Conservation (phyloP, 1,140 invertebrate species). For the Caenorhabditis brenneri region DNA sequence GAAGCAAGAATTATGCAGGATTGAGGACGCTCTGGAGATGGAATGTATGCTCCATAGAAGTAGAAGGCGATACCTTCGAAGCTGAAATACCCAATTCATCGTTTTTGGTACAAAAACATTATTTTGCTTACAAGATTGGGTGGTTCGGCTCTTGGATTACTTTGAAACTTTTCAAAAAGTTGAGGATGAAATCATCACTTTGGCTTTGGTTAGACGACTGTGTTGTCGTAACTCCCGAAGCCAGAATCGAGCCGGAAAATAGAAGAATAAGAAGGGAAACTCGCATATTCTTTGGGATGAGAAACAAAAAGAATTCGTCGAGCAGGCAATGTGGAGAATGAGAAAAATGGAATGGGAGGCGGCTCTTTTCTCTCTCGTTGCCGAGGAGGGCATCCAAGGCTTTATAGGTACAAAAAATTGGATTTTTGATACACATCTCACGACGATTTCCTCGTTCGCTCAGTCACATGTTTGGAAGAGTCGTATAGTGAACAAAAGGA, state of each 20-base stretch:
- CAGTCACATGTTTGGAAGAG: neutral
- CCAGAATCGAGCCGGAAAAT: neutral
- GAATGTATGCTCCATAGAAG: neutral
- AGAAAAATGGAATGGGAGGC: neutral
- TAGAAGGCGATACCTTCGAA: neutral
- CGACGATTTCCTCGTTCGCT: no score
- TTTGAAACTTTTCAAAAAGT: neutral
- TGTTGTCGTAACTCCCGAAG: neutral
- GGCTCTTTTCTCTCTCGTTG: neutral
- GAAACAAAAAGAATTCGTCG: neutral
- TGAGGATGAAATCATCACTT: neutral
- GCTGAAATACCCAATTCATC: neutral
- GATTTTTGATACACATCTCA: neutral
- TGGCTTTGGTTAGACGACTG: neutral
- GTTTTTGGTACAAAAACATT: neutral
- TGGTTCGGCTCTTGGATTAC: neutral
- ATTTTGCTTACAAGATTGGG: neutral
- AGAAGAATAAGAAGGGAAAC: neutral
- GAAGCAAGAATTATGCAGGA: neutral
- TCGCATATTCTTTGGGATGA: neutral
- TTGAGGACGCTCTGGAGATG: neutral
- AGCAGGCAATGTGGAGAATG: neutral
- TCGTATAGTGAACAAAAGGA: no score
- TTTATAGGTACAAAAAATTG: constrained; percentile 6
- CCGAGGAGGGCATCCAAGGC: neutral